A percentile compares a stretch with the other conserved stretches of the same genome.
These are phyloP conservation scores for Porites divaricata DNA, from an alignment of 92 coral and sea anemone genomes.

Conservation along the genomic window DNA sequence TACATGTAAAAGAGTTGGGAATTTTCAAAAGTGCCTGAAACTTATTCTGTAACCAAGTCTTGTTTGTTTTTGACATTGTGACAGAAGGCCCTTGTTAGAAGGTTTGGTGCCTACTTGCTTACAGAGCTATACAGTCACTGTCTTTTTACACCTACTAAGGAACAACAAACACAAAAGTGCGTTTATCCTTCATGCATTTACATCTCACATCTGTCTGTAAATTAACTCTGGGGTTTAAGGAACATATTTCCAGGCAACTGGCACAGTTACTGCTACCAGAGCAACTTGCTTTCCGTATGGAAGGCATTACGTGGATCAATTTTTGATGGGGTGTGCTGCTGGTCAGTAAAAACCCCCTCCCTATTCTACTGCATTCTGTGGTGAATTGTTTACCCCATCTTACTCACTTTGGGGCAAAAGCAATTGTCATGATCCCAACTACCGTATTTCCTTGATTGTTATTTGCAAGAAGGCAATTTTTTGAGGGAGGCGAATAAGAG, in stretches of 20 bases:
- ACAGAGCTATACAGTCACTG: slow-evolving; percentile 35
- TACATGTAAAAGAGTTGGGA: slow-evolving; percentile 23
- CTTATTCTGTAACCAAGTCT: slow-evolving; percentile 23
- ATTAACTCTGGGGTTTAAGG: slow-evolving; percentile 31
- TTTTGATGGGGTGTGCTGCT: slow-evolving; percentile 33
- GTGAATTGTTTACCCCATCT: too few species aligned
- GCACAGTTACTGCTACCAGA: slow-evolving; percentile 17
- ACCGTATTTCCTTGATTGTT: too few species aligned
- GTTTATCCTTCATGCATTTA: slow-evolving; percentile 25
- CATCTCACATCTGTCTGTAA: slow-evolving; percentile 30
- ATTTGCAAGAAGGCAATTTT: too few species aligned
- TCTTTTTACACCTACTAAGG: slow-evolving; percentile 26
- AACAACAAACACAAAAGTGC: slow-evolving; percentile 25
- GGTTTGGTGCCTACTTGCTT: slow-evolving; percentile 27
- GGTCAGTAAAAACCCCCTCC: too few species aligned
- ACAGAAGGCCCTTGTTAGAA: slow-evolving; percentile 34
- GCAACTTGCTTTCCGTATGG: slow-evolving; percentile 11
- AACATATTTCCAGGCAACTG: slow-evolving; percentile 33
- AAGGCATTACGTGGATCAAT: slow-evolving; percentile 19
- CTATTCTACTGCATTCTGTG: too few species aligned
- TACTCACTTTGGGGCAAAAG: too few species aligned
- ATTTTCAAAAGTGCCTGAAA: slow-evolving; percentile 25
- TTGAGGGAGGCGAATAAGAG: too few species aligned
- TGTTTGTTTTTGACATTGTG: slow-evolving; percentile 28
- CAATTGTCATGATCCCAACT: too few species aligned